Percentiles rank a stretch among this genome's conserved stretches.
phyloP scores from a whole-genome alignment of 2,797 vertebrate species.

The Gephyroberyx darwinii region DNA sequence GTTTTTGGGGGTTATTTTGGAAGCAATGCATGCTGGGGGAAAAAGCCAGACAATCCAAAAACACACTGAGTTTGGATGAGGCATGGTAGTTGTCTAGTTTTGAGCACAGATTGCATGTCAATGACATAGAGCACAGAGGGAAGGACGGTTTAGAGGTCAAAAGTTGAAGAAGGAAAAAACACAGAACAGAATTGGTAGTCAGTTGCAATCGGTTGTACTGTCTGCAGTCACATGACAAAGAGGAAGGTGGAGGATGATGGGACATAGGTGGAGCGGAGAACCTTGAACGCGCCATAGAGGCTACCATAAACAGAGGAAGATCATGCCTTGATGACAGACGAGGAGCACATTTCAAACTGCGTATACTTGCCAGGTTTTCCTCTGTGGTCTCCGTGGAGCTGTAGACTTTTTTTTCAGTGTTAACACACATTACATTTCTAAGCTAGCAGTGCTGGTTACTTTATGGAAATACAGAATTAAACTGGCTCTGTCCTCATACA shows the following conservation, averaged over 20 bases:
- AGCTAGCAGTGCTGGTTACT: slow-evolving; percentile 29
- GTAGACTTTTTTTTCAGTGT: slow-evolving; percentile 74
- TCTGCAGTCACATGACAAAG: slow-evolving; percentile 65
- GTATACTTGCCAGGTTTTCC: slow-evolving; percentile 90
- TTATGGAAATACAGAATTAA: background rate
- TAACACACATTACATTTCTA: slow-evolving; percentile 61
- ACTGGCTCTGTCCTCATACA: background rate
- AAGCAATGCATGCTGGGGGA: slow-evolving; percentile 83
- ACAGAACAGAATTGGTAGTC: slow-evolving; percentile 28
- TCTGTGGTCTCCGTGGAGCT: slow-evolving; percentile 79
- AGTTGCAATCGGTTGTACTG: slow-evolving; percentile 68
- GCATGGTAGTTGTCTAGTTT: slow-evolving; percentile 28
- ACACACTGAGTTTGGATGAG: slow-evolving; percentile 61
- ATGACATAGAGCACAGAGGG: slow-evolving; percentile 67
- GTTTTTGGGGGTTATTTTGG: slow-evolving; percentile 72
- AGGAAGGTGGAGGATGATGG: slow-evolving; percentile 68
- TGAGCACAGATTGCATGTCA: slow-evolving; percentile 63
- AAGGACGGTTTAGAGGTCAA: slow-evolving; percentile 37
- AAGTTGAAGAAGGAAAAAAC: slow-evolving; percentile 30
- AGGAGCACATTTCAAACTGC: slow-evolving; percentile 57
- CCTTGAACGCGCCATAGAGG: slow-evolving; percentile 51
- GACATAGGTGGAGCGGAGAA: slow-evolving; percentile 53
- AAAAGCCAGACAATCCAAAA: slow-evolving; percentile 70
- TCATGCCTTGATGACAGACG: slow-evolving; percentile 75
- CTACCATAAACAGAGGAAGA: slow-evolving; percentile 56